These are phyloP conservation scores for Spisula subtruncata DNA, from an alignment of 2,888 invertebrate genomes.

Conservation along the genomic window DNA sequence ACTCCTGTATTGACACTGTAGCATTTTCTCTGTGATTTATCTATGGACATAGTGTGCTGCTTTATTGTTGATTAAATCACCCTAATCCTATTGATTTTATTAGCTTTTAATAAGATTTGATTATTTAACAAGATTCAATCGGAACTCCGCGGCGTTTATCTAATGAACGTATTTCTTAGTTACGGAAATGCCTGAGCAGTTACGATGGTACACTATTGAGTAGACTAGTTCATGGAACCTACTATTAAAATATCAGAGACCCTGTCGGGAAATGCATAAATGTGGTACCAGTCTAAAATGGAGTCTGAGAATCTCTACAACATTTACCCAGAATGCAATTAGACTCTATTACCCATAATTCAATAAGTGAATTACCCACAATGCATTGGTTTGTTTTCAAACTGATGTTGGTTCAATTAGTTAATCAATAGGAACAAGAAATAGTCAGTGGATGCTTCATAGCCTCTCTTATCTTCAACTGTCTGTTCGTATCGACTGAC, in stretches of 20 bases:
- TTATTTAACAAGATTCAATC: neutral
- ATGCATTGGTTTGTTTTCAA: neutral
- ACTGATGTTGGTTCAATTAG: conserved; percentile 12
- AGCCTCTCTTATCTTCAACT: neutral
- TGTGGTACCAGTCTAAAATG: too few relatives aligned
- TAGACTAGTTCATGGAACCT: too few relatives aligned
- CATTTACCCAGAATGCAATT: neutral
- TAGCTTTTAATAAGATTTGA: neutral
- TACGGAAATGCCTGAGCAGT: too few relatives aligned
- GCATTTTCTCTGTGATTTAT: too few relatives aligned
- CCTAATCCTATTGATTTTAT: conserved; percentile 13
- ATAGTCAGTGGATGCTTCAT: neutral
- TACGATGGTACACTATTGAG: too few relatives aligned
- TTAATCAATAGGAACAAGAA: neutral
- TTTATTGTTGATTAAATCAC: neutral
- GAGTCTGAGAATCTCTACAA: neutral
- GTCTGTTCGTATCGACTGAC: neutral
- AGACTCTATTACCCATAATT: neutral
- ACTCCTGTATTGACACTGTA: too few relatives aligned
- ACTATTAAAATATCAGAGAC: too few relatives aligned
- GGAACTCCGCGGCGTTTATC: too few relatives aligned
- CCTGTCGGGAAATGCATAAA: too few relatives aligned
- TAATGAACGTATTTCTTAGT: too few relatives aligned
- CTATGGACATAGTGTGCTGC: too few relatives aligned
- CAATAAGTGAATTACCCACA: neutral